phyloP scores from a whole-genome alignment of 2,113 vertebrate genomes.

The Herpailurus yagouaroundi region DNA sequence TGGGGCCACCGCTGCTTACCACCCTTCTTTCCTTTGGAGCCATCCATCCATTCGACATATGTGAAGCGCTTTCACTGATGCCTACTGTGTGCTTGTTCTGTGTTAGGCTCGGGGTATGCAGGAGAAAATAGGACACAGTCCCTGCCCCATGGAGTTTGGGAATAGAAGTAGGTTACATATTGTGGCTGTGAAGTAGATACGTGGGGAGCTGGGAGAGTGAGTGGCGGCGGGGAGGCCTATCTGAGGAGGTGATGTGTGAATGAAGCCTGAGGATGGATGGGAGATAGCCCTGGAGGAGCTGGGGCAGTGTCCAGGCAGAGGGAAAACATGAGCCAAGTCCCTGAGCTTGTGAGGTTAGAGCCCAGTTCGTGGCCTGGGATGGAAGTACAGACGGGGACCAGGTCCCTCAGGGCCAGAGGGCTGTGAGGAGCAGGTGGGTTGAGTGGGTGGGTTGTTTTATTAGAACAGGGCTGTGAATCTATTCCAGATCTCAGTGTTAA shows the following conservation, averaged over 20 bases:
- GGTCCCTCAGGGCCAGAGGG: not conserved
- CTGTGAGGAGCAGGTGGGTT: not conserved
- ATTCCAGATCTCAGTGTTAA: not conserved
- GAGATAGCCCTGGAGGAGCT: not conserved
- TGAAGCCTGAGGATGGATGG: not conserved
- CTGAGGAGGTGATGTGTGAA: not conserved
- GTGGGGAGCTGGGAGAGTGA: not conserved
- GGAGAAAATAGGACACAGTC: not conserved
- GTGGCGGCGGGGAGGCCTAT: not conserved
- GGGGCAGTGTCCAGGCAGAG: not conserved
- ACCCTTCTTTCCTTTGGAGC: not conserved
- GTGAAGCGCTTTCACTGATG: not conserved
- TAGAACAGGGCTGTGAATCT: not conserved
- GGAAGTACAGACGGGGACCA: not conserved
- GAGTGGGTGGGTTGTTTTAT: not conserved
- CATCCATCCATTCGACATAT: not conserved
- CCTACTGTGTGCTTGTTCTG: not conserved
- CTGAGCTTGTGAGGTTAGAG: not conserved
- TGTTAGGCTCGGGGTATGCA: not conserved
- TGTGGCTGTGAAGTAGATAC: not conserved
- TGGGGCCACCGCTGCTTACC: not conserved
- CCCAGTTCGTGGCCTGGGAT: not conserved
- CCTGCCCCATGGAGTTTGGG: not conserved
- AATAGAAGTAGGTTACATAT: not conserved
- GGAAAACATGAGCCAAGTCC: not conserved